These are phyloP conservation scores for Euplagia quadripunctaria DNA, from an alignment of 2,888 invertebrate genomes.

Conservation along the genomic window DNA sequence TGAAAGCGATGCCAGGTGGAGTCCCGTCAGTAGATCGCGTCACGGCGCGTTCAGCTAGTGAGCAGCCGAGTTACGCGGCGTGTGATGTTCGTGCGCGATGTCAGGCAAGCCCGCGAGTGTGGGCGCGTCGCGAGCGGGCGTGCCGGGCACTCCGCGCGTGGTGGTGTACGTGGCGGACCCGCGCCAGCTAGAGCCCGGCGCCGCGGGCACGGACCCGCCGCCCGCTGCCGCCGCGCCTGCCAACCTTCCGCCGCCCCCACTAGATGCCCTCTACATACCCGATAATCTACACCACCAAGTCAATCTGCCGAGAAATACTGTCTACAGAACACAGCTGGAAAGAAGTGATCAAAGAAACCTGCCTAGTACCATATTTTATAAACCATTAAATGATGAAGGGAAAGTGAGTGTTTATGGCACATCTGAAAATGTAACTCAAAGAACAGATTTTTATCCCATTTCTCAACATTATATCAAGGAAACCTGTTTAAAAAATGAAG, in stretches of 20 bases:
- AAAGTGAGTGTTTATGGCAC: constrained; percentile 68
- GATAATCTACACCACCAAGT: constrained; percentile 69
- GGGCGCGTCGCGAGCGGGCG: constrained; percentile 86
- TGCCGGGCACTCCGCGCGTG: constrained; percentile 84
- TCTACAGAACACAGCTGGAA: constrained; percentile 66
- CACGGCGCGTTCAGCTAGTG: constrained; percentile 78
- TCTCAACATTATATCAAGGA: constrained; percentile 73
- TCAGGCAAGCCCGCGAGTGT: constrained; percentile 93
- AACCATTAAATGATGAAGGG: constrained; percentile 69
- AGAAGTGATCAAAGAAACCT: constrained; percentile 65
- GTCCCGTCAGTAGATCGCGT: constrained; percentile 69
- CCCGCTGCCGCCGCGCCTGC: constrained; percentile 56
- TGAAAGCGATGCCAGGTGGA: constrained; percentile 79
- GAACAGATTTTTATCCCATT: constrained; percentile 68
- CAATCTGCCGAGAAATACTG: constrained; percentile 61
- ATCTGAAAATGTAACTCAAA: constrained; percentile 63
- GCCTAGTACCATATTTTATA: constrained; percentile 69
- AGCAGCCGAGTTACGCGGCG: constrained; percentile 81
- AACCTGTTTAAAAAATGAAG: constrained; percentile 64
- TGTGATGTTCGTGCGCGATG: constrained; percentile 93
- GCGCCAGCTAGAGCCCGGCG: constrained; percentile 85
- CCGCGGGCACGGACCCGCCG: constrained; percentile 74
- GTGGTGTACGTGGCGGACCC: constrained; percentile 86
- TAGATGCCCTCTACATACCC: constrained; percentile 67
- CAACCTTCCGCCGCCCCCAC: constrained; percentile 49